phyloP scores from a whole-genome alignment of 2,797 vertebrate genomes.

The Trichosurus vulpecula region DNA sequence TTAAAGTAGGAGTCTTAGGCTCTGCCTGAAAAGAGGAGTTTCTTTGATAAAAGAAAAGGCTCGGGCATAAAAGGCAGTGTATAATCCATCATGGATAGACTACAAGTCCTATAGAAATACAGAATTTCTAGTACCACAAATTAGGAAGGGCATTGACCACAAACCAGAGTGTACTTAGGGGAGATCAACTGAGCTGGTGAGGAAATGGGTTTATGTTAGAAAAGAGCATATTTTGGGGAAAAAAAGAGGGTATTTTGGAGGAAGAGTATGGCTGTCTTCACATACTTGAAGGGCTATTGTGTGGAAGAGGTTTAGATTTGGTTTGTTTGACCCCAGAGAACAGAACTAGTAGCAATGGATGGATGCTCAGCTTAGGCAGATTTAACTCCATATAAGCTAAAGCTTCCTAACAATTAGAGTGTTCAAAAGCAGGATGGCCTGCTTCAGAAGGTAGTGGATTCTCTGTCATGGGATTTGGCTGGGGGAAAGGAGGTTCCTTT shows the following conservation, averaged over 20 bases:
- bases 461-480: background rate
- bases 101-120: background rate
- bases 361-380: background rate
- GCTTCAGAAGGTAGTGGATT: background rate
- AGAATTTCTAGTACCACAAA: background rate
- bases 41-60: background rate
- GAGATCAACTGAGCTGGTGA: background rate
- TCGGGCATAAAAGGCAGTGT: background rate
- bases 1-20: too few species aligned
- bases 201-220: background rate
- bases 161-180: background rate
- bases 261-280: background rate
- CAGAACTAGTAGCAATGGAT: background rate
- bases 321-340: background rate
- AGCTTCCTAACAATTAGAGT: background rate
- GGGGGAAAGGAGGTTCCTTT: fast-evolving
- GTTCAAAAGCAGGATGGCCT: background rate
- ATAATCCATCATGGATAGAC: background rate
- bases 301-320: background rate
- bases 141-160: background rate
- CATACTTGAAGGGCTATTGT: background rate
- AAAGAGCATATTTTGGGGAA: too few species aligned
- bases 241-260: background rate
- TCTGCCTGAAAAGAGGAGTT: too few species aligned
- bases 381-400: background rate